Evolutionary conservation across 2,888 invertebrate genomes (phyloP).

Genomic region (Uloborus plumipes): DNA sequence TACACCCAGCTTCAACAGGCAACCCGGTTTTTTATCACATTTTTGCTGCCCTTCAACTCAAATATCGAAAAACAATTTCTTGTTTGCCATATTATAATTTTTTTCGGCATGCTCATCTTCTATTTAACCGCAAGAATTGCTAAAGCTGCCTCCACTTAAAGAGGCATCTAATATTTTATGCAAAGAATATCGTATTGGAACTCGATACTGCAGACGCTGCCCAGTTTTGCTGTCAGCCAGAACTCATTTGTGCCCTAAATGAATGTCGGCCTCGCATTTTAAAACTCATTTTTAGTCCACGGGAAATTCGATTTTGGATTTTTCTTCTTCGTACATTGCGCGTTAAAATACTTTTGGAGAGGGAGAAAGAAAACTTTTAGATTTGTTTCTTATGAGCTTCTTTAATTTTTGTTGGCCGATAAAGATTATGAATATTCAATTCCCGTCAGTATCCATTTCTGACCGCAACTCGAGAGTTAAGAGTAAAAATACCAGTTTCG

Average conservation of each 20-base stretch:
- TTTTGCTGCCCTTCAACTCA: slow-evolving; percentile 14
- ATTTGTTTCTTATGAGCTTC: too few relatives aligned
- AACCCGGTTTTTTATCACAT: slow-evolving; percentile 6
- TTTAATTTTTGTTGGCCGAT: too few relatives aligned
- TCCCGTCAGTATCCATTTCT: too few relatives aligned
- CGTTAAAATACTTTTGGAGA: too few relatives aligned
- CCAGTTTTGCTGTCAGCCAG: slow-evolving; percentile 17
- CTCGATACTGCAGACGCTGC: slow-evolving; percentile 31
- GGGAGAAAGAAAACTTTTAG: too few relatives aligned
- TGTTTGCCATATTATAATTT: slow-evolving; percentile 41
- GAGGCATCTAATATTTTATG: slow-evolving; percentile 58
- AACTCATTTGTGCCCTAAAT: slow-evolving; percentile 44
- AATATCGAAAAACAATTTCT: slow-evolving; percentile 60
- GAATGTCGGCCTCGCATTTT: slow-evolving; percentile 46
- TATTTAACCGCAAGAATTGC: slow-evolving; percentile 50
- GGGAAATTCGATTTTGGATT: slow-evolving; percentile 46
- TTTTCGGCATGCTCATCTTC: slow-evolving; percentile 21
- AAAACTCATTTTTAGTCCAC: slow-evolving; percentile 47
- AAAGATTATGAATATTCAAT: too few relatives aligned
- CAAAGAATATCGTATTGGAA: slow-evolving; percentile 60
- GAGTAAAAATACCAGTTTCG: too few relatives aligned
- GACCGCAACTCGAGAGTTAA: too few relatives aligned
- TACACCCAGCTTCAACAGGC: slow-evolving; percentile 38
- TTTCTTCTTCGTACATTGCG: slow-evolving; percentile 19
- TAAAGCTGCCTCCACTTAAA: slow-evolving; percentile 53